phyloP scores from a whole-genome alignment of 1,140 invertebrate genomes.

The Atopsyche davidsoni region DNA sequence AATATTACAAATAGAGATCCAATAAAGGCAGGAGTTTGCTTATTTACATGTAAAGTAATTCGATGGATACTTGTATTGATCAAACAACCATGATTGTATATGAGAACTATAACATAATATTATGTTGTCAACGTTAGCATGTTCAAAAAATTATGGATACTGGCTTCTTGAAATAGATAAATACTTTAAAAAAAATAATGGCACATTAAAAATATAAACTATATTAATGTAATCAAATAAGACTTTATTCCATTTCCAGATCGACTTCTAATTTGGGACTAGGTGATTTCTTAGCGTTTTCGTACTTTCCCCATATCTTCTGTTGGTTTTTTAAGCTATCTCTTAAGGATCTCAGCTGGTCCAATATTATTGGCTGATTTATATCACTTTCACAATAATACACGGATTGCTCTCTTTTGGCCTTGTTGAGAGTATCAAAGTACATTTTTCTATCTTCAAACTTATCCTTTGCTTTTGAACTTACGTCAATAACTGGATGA shows the following conservation, averaged over 20 bases:
- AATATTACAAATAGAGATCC: background rate
- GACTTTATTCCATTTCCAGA: conserved; percentile 26
- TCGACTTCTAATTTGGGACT: conserved; percentile 29
- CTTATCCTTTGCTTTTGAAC: conserved; percentile 26
- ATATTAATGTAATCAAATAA: background rate
- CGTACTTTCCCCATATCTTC: conserved; percentile 27
- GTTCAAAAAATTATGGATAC: too few species aligned
- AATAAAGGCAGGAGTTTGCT: background rate
- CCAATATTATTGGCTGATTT: conserved; percentile 25
- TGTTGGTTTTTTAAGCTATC: conserved; percentile 29
- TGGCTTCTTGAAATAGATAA: too few species aligned
- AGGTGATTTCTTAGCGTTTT: conserved; percentile 18
- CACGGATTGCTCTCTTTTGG: conserved; percentile 36
- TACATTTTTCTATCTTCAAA: conserved; percentile 39
- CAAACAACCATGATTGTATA: conserved; percentile 19
- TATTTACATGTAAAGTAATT: conserved; percentile 1
- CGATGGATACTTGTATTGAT: conserved; percentile 17
- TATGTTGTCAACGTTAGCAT: background rate
- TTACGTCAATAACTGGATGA: conserved; percentile 7
- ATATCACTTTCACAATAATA: conserved; percentile 35
- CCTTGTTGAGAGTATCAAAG: conserved; percentile 36
- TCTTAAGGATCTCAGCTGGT: conserved; percentile 28
- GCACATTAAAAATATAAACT: too few species aligned
- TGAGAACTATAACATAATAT: too few species aligned
- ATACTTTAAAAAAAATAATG: too few species aligned